Conservation (phyloP, 2,888 invertebrate genomes). For the Zygogramma bicolorata region DNA sequence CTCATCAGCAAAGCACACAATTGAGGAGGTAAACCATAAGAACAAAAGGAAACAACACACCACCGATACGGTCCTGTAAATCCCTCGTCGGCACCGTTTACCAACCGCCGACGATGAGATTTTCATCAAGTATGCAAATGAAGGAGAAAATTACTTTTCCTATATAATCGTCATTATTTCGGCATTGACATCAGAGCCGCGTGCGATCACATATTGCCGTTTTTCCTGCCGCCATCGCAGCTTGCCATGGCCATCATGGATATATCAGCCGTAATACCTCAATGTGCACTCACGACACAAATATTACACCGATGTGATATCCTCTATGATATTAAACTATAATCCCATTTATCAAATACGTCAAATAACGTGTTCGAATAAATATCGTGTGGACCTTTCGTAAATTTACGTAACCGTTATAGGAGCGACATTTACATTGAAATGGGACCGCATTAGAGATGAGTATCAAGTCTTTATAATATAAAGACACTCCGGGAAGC, state of each 20-base stretch:
- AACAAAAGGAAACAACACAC: too few species aligned
- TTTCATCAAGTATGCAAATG: constrained; percentile 69
- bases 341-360: constrained; percentile 48
- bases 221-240: constrained; percentile 58
- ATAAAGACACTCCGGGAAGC: too few species aligned
- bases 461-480: too few species aligned
- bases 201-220: constrained; percentile 65
- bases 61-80: neutral
- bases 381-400: neutral
- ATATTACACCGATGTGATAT: constrained; percentile 43
- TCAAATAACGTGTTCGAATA: constrained; percentile 28
- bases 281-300: constrained; percentile 25
- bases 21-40: too few species aligned
- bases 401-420: neutral
- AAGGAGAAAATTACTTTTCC: constrained; percentile 69
- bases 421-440: too few species aligned
- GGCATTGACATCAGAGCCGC: constrained; percentile 66
- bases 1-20: too few species aligned
- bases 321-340: constrained; percentile 45
- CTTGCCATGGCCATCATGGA: constrained; percentile 40
- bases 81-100: neutral
- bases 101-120: constrained; percentile 60
- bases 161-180: constrained; percentile 69
- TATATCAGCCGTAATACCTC: constrained; percentile 23
- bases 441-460: too few species aligned